These are phyloP conservation scores for Eupithecia dodoneata DNA, from an alignment of 2,888 invertebrate genomes.

Conservation along the genomic window DNA sequence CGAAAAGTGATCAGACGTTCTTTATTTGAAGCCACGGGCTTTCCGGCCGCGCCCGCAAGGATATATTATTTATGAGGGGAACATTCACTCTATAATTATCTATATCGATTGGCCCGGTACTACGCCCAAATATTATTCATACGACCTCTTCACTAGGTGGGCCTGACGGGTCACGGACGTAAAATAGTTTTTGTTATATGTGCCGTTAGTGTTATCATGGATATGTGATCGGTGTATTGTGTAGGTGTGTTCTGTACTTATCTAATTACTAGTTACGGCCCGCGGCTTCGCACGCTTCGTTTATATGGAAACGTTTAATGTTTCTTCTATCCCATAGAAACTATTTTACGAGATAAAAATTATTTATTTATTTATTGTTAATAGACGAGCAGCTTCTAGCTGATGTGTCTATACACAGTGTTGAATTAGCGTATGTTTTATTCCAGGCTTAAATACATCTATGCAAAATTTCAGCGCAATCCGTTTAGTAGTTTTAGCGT, in stretches of 20 bases:
- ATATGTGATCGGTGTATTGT: constrained; percentile 6
- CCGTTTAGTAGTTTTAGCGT: too few relatives aligned
- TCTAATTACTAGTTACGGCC: neutral
- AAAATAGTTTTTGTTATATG: constrained; percentile 23
- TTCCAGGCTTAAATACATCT: too few relatives aligned
- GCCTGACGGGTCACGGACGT: constrained; percentile 35
- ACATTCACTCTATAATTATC: constrained; percentile 80
- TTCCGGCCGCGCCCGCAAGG: constrained; percentile 78
- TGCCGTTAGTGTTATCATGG: constrained; percentile 16
- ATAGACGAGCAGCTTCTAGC: too few relatives aligned
- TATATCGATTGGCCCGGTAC: constrained; percentile 75
- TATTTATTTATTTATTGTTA: too few relatives aligned
- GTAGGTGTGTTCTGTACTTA: constrained; percentile 7
- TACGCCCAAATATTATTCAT: constrained; percentile 82
- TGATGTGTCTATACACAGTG: too few relatives aligned
- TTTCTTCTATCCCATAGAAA: too few relatives aligned
- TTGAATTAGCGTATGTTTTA: too few relatives aligned
- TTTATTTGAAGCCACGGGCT: constrained; percentile 70
- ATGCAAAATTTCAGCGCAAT: too few relatives aligned
- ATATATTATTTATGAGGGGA: constrained; percentile 83
- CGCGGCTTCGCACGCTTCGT: too few relatives aligned
- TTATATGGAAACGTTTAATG: too few relatives aligned
- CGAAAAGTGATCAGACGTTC: constrained; percentile 38
- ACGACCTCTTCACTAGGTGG: constrained; percentile 72
- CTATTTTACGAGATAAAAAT: too few relatives aligned